Evolutionary conservation across 2,797 vertebrate genomes (phyloP), one percentile per base, ranked within the genome.

Genomic region (Crocodylus rhombifer): DNA sequence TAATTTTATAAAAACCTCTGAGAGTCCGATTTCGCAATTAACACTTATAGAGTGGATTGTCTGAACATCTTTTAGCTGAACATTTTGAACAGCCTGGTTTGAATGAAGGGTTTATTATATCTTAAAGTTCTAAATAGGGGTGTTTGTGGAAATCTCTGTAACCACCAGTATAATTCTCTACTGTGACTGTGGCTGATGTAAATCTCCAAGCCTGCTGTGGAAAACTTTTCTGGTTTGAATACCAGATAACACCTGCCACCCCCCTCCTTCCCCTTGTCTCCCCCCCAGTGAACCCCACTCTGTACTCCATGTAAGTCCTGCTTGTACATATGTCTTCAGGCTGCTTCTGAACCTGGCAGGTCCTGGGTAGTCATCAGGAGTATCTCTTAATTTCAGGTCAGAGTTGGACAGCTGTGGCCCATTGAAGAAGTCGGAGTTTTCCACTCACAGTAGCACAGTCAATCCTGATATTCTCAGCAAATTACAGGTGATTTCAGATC

Each of bases 381-480:
- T 90, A n/a, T 85, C 25, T 89, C 90, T 91, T 58, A 0, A 3
- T 97, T 97, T 80, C 95, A 98, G 98, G 77, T 90, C 87, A 1
- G 87, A 95, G 15, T 42, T 28, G 58, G 69, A 71, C 63, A 79
- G 17, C 81, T 42, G 63, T 60, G 30, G 67, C 42, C 75, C 33
- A 10, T 14, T 33, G 3, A 95, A 93, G 71, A 80, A n/a, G 20
- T 79, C 83, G 2, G 30, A 26, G 3, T 20, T 74, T 55, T 64
- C 75, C 80, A 64, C 60, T 4, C 13, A 86, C 23, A 73, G 79
- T 77, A 65, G 55, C 77, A 58, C 30, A 0, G 77, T 96, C 93
- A 98, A 96, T 57, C 97, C 98, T 0, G 98, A 99, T 80, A 87
- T 99, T 55, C 95, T 99, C 86, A 98, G 98, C 94, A 98, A 98